A percentile compares a stretch with the other conserved stretches of the same genome.
Conservation (phyloP, 2,797 vertebrate species). For the Leptodactylus fallax region DNA sequence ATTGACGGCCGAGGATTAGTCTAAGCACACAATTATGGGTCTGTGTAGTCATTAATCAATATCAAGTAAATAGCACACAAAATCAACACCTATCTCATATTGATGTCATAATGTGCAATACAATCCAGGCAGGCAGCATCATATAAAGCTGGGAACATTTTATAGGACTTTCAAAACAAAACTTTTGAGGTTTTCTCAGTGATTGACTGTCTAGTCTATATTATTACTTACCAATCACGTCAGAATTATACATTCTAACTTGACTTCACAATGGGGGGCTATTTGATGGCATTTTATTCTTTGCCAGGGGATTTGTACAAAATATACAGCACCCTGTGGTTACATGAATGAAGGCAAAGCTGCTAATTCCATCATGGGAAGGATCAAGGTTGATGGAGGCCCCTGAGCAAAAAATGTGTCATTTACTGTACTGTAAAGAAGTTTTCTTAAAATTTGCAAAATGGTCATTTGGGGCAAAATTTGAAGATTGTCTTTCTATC, state of each 20-base stretch:
- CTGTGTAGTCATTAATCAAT: slow-evolving; percentile 31
- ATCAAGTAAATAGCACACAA: slow-evolving; percentile 35
- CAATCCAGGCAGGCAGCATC: background rate
- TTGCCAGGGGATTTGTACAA: background rate
- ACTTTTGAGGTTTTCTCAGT: background rate
- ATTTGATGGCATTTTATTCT: background rate
- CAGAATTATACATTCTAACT: background rate
- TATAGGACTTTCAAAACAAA: background rate
- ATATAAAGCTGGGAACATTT: background rate
- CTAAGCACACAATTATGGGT: slow-evolving; percentile 31
- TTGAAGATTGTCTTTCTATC: too few species aligned
- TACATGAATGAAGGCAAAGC: background rate
- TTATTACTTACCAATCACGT: background rate
- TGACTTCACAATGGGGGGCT: background rate
- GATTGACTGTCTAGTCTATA: background rate
- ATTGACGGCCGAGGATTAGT: slow-evolving; percentile 26
- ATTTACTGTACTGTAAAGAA: too few species aligned
- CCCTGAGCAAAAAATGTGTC: background rate
- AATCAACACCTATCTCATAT: background rate
- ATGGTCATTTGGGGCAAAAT: too few species aligned
- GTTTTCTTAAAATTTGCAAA: too few species aligned
- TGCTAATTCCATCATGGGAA: background rate
- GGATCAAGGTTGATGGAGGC: background rate
- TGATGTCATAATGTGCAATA: slow-evolving; percentile 22
- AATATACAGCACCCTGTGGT: background rate